phyloP scores from a whole-genome alignment of 2,888 invertebrate genomes.

The Caenorhabditis drosophilae region DNA sequence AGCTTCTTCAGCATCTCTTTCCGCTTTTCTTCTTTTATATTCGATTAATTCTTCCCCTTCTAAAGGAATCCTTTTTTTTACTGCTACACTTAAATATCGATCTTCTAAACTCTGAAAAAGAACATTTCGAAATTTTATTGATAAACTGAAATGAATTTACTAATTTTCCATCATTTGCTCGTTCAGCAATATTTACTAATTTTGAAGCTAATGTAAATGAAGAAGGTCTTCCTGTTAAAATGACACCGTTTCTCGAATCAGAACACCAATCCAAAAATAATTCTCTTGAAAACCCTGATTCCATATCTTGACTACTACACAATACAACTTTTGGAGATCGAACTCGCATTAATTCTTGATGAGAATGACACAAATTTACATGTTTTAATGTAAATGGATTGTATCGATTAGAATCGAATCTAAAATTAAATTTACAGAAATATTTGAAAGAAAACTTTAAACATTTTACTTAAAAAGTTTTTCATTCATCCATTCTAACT shows the following conservation, averaged over 20 bases:
- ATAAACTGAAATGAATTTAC: no score
- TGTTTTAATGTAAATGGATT: slow-evolving; percentile 90
- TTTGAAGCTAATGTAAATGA: slow-evolving; percentile 30
- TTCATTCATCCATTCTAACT: slow-evolving; percentile 99
- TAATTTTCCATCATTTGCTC: slow-evolving; percentile 22
- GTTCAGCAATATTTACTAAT: slow-evolving; percentile 26
- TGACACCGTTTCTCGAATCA: slow-evolving; percentile 89
- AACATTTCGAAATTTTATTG: no score
- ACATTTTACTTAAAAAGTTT: slow-evolving; percentile 80
- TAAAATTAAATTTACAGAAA: background rate
- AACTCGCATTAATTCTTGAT: slow-evolving; percentile 83
- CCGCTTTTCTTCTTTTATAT: slow-evolving; percentile 71
- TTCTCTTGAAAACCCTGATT: slow-evolving; percentile 91
- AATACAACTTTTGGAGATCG: slow-evolving; percentile 90
- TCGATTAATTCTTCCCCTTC: slow-evolving; percentile 75
- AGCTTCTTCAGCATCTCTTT: slow-evolving; percentile 70
- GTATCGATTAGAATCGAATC: slow-evolving; percentile 73
- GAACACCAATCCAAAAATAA: slow-evolving; percentile 91
- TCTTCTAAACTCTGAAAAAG: slow-evolving; percentile 12
- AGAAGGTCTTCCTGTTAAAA: slow-evolving; percentile 76
- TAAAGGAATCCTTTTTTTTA: slow-evolving; percentile 72
- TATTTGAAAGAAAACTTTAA: slow-evolving; percentile 20
- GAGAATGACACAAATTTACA: slow-evolving; percentile 89
- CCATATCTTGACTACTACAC: slow-evolving; percentile 91
- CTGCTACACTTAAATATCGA: slow-evolving; percentile 23